Evolutionary conservation across 2,797 vertebrate species (phyloP).

Genomic region (Bovichtus variegatus): DNA sequence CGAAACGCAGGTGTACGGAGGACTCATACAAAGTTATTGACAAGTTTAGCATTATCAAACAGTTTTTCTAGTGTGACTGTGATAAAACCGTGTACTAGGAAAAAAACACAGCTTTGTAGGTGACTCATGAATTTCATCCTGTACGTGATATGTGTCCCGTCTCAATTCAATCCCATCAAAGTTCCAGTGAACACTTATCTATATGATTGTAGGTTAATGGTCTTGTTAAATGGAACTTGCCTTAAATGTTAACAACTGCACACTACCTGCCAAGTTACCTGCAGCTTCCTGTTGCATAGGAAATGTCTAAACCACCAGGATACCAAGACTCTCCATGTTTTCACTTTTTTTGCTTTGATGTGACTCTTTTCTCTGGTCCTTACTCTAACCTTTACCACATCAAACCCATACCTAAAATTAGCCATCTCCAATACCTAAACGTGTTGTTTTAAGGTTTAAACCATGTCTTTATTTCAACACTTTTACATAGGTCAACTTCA

Average conservation of each 20-base stretch:
- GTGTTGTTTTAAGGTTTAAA: background rate
- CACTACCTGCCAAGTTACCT: background rate
- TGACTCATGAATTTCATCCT: constrained; percentile 7
- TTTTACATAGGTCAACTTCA: background rate
- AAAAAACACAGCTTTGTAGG: background rate
- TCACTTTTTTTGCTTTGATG: background rate
- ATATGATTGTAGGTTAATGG: constrained; percentile 4
- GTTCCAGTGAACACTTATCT: background rate
- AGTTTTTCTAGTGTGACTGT: background rate
- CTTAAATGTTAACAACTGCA: background rate
- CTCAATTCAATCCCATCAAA: background rate
- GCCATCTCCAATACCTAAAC: background rate
- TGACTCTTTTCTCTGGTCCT: background rate
- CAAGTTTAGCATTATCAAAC: background rate
- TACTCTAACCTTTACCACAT: background rate
- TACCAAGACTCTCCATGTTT: background rate
- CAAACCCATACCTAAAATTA: background rate
- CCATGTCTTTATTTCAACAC: background rate
- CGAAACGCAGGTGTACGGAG: background rate
- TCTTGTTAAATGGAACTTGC: background rate
- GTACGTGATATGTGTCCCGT: background rate
- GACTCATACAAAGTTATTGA: background rate
- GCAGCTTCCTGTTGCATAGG: background rate
- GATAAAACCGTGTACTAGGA: background rate
- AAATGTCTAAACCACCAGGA: background rate